Percentiles rank a stretch among this genome's conserved stretches.
These are phyloP conservation scores for Silurus glanis DNA, from an alignment of 2,113 vertebrate species.

Conservation along the genomic window DNA sequence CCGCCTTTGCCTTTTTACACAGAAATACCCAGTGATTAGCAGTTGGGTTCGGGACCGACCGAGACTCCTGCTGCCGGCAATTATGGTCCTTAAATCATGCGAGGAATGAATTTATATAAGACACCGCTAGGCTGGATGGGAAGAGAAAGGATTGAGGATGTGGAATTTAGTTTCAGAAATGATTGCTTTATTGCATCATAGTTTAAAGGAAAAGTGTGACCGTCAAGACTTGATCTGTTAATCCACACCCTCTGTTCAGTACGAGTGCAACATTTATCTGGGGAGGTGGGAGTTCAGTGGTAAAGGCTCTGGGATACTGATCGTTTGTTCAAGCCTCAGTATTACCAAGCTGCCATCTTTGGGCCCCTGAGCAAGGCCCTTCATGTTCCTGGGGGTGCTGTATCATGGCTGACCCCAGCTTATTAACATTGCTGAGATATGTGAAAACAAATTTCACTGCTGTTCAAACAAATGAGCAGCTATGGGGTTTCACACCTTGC, in stretches of 20 bases:
- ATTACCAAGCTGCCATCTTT: too few relatives aligned
- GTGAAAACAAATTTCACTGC: too few relatives aligned
- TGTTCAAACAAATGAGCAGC: too few relatives aligned
- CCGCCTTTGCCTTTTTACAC: constrained; percentile 19
- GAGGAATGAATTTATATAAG: constrained; percentile 20
- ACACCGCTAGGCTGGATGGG: constrained; percentile 1
- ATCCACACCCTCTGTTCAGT: neutral
- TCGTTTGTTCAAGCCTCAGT: too few relatives aligned
- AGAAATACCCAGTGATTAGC: constrained; percentile 33
- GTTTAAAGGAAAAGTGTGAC: neutral
- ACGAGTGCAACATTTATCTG: too few relatives aligned
- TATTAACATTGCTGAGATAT: too few relatives aligned
- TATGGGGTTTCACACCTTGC: too few relatives aligned
- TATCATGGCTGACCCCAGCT: too few relatives aligned
- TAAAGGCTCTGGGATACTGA: too few relatives aligned
- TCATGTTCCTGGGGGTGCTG: too few relatives aligned
- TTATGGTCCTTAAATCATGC: constrained; percentile 30
- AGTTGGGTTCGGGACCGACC: neutral
- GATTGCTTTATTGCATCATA: neutral
- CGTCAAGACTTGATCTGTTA: neutral
- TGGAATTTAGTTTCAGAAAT: neutral
- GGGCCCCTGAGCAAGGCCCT: too few relatives aligned
- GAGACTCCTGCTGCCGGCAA: constrained; percentile 36
- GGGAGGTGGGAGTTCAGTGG: too few relatives aligned
- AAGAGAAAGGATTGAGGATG: neutral